Percentiles rank a stretch among this genome's conserved stretches.
These are phyloP conservation scores for Eupithecia subfuscata DNA, from an alignment of 2,888 invertebrate genomes.

Conservation along the genomic window DNA sequence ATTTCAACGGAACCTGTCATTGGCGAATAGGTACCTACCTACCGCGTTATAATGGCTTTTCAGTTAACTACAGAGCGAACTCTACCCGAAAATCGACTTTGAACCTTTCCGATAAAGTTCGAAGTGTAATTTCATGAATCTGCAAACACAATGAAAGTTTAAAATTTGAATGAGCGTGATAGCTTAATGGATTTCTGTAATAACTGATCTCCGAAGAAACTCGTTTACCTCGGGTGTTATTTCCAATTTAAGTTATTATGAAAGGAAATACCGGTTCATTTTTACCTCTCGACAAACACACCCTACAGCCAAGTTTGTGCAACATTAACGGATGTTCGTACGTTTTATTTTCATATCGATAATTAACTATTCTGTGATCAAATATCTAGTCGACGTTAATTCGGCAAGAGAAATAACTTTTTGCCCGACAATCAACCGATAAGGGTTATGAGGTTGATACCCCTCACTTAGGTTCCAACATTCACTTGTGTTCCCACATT, in stretches of 20 bases:
- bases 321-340: neutral
- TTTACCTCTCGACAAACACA: neutral
- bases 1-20: conserved; percentile 68
- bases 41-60: conserved; percentile 65
- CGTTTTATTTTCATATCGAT: too few species aligned
- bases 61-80: conserved; percentile 51
- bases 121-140: conserved; percentile 14
- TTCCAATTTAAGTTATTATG: neutral
- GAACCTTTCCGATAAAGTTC: conserved; percentile 15
- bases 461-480: too few species aligned
- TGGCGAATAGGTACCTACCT: conserved; percentile 52
- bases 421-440: too few species aligned
- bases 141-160: conserved; percentile 34
- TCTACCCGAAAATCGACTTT: conserved; percentile 24
- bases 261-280: neutral
- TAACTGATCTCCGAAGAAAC: conserved; percentile 12
- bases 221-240: neutral
- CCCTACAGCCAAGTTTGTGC: neutral
- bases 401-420: too few species aligned
- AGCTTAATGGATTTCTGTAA: conserved; percentile 28
- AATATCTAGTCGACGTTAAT: too few species aligned
- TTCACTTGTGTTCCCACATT: too few species aligned
- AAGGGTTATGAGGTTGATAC: too few species aligned
- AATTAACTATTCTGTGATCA: too few species aligned
- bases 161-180: conserved; percentile 20